These are phyloP conservation scores for Orussus abietinus DNA, from an alignment of 1,140 invertebrate species.

Conservation along the genomic window DNA sequence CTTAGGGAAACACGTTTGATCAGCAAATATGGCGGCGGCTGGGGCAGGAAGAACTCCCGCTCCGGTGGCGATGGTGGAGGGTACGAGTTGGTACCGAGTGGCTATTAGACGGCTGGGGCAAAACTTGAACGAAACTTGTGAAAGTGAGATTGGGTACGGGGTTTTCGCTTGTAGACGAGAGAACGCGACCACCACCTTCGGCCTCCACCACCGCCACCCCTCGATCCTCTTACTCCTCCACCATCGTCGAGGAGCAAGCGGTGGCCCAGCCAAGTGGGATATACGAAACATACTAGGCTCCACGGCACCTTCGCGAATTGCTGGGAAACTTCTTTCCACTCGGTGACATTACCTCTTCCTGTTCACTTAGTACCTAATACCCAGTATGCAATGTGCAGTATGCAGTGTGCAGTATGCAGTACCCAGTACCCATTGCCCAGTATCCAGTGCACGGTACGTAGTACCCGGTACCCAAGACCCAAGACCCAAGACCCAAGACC, in stretches of 20 bases:
- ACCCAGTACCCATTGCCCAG: too few relatives aligned
- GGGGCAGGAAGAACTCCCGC: too few relatives aligned
- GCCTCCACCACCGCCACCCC: not conserved
- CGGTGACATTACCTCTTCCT: conserved; percentile 34
- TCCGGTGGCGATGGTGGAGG: too few relatives aligned
- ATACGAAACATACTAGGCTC: conserved; percentile 45
- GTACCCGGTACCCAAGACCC: too few relatives aligned
- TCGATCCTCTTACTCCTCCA: not conserved
- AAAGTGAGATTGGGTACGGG: conserved; percentile 42
- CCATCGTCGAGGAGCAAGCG: conserved; percentile 2
- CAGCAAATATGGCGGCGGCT: too few relatives aligned
- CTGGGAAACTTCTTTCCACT: conserved; percentile 31
- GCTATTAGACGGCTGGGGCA: conserved; percentile 40
- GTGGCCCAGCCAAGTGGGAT: conserved; percentile 27
- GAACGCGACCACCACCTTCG: conserved; percentile 1
- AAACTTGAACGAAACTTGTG: conserved; percentile 45
- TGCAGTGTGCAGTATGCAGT: too few relatives aligned
- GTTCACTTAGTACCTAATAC: too few relatives aligned
- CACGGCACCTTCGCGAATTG: conserved; percentile 41
- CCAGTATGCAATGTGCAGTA: too few relatives aligned
- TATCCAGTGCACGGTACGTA: too few relatives aligned
- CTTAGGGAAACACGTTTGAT: too few relatives aligned
- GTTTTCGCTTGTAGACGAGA: conserved; percentile 19
- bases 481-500: too few relatives aligned
- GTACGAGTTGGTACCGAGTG: too few relatives aligned